Evolutionary conservation across 2,113 vertebrate genomes (phyloP), one percentile per base, ranked within the genome.

Genomic region (Octodon degus): DNA sequence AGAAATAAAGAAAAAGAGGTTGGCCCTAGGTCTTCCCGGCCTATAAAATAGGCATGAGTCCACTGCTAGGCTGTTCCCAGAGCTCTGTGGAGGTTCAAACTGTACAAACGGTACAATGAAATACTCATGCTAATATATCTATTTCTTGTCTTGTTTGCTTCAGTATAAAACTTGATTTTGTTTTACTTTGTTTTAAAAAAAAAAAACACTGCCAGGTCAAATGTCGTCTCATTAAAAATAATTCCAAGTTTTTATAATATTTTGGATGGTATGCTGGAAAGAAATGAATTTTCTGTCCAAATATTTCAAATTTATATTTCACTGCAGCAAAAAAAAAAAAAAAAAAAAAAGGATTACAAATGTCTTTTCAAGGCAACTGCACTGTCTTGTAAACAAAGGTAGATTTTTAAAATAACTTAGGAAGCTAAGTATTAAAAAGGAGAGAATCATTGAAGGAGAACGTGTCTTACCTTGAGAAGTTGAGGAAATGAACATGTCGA

Each of bases 401-500:
- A 37, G 53, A 67, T 89, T 85, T 79, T 14, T 60, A 76, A 96
- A 94, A 5, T 0, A 79, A 93, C 7, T 84, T 34, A 32, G 37
- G 85, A 89, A 24, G 55, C 13, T 55, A 74, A 47, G 77, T 83
- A 80, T 50, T 30, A 89, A 11, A 96, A 94, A 47, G 10, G 32
- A 94, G 85, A 96, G 95, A 97, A 0, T n/a, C 9, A 91, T 96
- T 85, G 95, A 93, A 93, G 6, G 17, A 30, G 86, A 96, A 97
- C 96, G 87, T 24, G 27, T 68, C 98, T 99, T 98, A 99, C 99
- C 99, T 99, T 98, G 99, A 99, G 96, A 99, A 99, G 98, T 99
- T 99, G 98, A 99, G 99, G 98, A 99, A 99, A 98, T 99, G 99
- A 98, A 99, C 99, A 32, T 99, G 99, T 95, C 99, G 98, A 60